Evolutionary conservation across 2,888 invertebrate genomes (phyloP).

Genomic region (Poecilus cupreus): DNA sequence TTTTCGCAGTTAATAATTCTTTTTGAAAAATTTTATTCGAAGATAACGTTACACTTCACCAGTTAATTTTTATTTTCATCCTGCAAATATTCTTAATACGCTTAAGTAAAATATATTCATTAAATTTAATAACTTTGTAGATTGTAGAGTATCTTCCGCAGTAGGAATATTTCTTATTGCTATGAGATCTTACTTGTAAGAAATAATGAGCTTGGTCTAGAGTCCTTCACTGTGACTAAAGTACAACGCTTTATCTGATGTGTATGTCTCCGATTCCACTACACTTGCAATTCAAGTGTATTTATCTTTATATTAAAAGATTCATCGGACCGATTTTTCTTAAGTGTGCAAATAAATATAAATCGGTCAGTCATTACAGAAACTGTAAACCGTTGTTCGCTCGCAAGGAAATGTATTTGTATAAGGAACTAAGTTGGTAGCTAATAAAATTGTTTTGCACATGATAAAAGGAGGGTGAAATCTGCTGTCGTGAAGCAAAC

Average conservation of each 20-base stretch:
- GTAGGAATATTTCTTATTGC: not conserved
- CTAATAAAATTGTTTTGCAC: conserved; percentile 19
- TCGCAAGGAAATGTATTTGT: too few relatives aligned
- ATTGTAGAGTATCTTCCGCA: not conserved
- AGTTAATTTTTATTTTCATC: not conserved
- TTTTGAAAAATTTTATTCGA: conserved; percentile 8
- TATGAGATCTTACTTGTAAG: conserved; percentile 10
- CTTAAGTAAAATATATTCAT: conserved; percentile 21
- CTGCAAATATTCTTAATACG: not conserved
- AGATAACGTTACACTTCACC: not conserved
- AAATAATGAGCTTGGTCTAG: conserved; percentile 22
- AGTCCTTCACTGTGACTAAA: not conserved
- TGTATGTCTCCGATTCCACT: not conserved
- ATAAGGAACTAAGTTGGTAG: not conserved
- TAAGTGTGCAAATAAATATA: too few relatives aligned
- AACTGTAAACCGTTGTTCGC: too few relatives aligned
- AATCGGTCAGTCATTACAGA: too few relatives aligned
- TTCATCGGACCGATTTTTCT: too few relatives aligned
- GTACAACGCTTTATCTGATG: not conserved
- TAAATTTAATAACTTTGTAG: conserved; percentile 31
- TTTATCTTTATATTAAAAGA: too few relatives aligned
- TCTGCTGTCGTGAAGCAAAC: not conserved
- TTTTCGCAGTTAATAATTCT: conserved; percentile 34
- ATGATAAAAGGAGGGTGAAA: conserved; percentile 11
- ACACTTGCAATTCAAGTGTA: not conserved